phyloP scores from a whole-genome alignment of 2,797 vertebrate genomes.

The Brotogeris chrysoptera region DNA sequence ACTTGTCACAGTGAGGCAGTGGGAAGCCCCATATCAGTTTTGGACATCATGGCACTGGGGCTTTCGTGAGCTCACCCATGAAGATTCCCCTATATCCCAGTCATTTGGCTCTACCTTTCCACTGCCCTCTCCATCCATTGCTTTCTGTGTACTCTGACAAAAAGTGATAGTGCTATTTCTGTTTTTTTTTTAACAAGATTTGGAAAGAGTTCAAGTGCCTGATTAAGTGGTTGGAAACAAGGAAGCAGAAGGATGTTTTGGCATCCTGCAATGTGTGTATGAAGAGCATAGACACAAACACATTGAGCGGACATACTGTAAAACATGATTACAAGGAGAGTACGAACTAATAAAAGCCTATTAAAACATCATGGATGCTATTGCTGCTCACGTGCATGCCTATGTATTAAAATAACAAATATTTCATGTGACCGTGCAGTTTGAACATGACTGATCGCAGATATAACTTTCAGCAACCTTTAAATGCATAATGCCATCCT shows the following conservation, averaged over 20 bases:
- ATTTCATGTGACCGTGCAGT: conserved; percentile 9
- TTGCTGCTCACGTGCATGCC: neutral
- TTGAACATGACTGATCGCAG: conserved; percentile 37
- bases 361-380: conserved; percentile 42
- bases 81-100: rapidly evolving
- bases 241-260: conserved; percentile 65
- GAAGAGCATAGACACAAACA: conserved; percentile 59
- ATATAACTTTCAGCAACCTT: conserved; percentile 64
- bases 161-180: conserved; percentile 21
- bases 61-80: neutral
- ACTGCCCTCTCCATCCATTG: neutral
- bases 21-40: neutral
- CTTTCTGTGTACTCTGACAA: neutral
- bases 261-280: conserved; percentile 28
- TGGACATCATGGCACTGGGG: rapidly evolving
- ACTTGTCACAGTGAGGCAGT: neutral
- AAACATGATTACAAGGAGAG: conserved; percentile 57
- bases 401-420: conserved; percentile 9
- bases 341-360: conserved; percentile 57
- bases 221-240: conserved; percentile 55
- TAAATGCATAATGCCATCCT: conserved; percentile 58
- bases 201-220: conserved; percentile 28
- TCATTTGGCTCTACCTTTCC: neutral
- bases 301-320: conserved; percentile 50
- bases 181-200: conserved; percentile 44